Base-by-base conservation (phyloP, 2,797 vertebrate genomes). In the Hozukius guyotensis region DNA sequence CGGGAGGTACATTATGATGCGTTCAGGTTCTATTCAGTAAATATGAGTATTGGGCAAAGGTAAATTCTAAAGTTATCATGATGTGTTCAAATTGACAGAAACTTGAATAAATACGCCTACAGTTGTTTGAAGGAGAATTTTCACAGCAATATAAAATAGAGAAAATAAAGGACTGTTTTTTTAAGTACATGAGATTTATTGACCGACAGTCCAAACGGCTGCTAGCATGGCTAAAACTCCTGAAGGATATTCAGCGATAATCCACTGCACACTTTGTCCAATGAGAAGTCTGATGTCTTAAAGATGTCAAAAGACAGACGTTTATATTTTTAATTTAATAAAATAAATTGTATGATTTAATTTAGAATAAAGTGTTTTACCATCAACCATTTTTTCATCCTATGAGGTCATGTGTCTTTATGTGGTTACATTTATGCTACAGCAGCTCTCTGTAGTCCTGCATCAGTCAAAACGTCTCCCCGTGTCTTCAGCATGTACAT, bases 381-480 rank as follows among this genome's bases (percentile, higher is more conserved):
- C 55, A 72, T 66, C 27, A 64, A 64, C n/a, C n/a, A 12, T 52
- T 77, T 75, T 68, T 68, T 70, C 25, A 8, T 79, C 53, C 31
- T 5, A 59, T 78, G 68, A 83, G 22, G 27, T 78, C 67, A 88
- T 70, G 34, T 64, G 34, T 68, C 42, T 75, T 67, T 12, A 57
- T 77, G 79, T 57, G 57, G 69, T 79, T 68, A 36, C 36, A 74
- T 73, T 53, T 42, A 68, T 55, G 34, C 66, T 38, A 46, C 70
- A 65, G 46, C 53, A 69, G 60, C 71, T 74, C 52, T 69, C 31
- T 69, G 29, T 42, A 53, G 29, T 66, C 42, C 64, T 27, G 59
- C 38, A 55, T 65, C 72, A 67, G 16, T 49, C 42, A 25, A 22
- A 62, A 56, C 36, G 4, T 64, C 57, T 62, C 13, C 31, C 36